These are phyloP conservation scores for Capra hircus DNA, from an alignment of 2,113 vertebrate species.

Conservation along the genomic window DNA sequence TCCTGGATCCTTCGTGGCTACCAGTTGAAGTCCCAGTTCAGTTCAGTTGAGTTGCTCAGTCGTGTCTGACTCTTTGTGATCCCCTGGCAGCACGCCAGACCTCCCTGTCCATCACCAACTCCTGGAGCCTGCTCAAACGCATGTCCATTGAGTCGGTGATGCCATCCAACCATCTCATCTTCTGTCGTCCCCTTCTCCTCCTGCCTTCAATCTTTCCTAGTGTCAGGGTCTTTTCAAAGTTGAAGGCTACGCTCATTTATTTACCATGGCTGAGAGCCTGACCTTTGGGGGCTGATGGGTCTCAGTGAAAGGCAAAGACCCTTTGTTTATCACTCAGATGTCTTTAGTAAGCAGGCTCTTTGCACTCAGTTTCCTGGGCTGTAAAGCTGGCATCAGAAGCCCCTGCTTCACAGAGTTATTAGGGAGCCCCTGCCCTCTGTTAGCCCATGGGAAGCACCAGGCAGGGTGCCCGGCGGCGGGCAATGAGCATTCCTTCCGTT, in stretches of 20 bases:
- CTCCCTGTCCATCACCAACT: not conserved
- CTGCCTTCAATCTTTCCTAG: not conserved
- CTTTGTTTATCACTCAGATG: too few relatives aligned
- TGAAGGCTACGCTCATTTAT: not conserved
- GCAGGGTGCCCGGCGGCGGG: rapidly evolving
- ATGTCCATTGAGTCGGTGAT: not conserved
- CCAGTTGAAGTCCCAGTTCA: not conserved
- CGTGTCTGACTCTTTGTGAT: not conserved
- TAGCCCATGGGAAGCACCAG: not conserved
- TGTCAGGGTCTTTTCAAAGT: not conserved
- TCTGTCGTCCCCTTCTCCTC: not conserved
- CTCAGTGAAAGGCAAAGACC: not conserved
- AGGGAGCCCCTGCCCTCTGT: not conserved
- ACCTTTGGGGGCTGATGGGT: not conserved
- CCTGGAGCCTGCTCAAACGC: not conserved
- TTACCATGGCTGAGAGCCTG: not conserved
- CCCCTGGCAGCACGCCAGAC: not conserved
- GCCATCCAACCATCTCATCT: not conserved
- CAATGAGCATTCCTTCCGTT: too few relatives aligned
- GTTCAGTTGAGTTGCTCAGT: not conserved
- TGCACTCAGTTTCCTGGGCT: not conserved
- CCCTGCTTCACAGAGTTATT: not conserved
- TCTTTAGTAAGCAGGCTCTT: not conserved
- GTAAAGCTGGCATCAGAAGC: not conserved
- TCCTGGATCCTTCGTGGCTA: not conserved